Conservation (phyloP, 2,888 invertebrate genomes). For the Eupelmus urozonus region DNA sequence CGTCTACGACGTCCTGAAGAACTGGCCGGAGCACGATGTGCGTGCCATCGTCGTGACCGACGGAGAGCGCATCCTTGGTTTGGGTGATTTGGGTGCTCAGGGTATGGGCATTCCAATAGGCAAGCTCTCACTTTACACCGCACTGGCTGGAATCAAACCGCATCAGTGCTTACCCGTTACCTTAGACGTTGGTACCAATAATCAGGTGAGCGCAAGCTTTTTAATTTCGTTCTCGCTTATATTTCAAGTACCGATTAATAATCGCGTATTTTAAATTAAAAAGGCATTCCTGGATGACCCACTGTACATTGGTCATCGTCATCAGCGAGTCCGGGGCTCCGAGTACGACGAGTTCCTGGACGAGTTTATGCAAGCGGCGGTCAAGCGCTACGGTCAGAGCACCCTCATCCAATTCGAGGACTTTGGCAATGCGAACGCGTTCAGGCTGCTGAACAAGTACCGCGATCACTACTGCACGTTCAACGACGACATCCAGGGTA, state of each 20-base stretch:
- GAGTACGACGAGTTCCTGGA: constrained; percentile 96
- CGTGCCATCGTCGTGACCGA: constrained; percentile 97
- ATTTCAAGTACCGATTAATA: not conserved
- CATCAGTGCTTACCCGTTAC: constrained; percentile 96
- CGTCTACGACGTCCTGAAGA: constrained; percentile 94
- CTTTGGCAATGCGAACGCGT: constrained; percentile 98
- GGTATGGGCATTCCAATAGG: constrained; percentile 99
- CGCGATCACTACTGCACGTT: constrained; percentile 94
- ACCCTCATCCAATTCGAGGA: constrained; percentile 97
- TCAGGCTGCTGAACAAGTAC: constrained; percentile 93
- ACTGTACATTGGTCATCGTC: constrained; percentile 94
- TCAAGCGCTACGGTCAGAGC: constrained; percentile 90
- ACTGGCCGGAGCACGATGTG: constrained; percentile 94
- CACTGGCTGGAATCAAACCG: constrained; percentile 97
- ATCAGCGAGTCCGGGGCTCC: constrained; percentile 88
- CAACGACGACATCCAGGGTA: constrained; percentile 99
- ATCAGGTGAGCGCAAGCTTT: constrained; percentile 80
- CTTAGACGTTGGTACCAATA: constrained; percentile 96
- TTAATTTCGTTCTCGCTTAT: not conserved
- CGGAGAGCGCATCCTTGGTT: constrained; percentile 97
- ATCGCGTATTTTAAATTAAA: constrained; percentile 55
- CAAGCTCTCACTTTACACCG: constrained; percentile 97
- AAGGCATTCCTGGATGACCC: constrained; percentile 92
- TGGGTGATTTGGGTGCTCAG: constrained; percentile 97
- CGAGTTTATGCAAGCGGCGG: constrained; percentile 97